phyloP scores from a whole-genome alignment of 2,797 vertebrate species.

The Ptychadena robeensis region DNA sequence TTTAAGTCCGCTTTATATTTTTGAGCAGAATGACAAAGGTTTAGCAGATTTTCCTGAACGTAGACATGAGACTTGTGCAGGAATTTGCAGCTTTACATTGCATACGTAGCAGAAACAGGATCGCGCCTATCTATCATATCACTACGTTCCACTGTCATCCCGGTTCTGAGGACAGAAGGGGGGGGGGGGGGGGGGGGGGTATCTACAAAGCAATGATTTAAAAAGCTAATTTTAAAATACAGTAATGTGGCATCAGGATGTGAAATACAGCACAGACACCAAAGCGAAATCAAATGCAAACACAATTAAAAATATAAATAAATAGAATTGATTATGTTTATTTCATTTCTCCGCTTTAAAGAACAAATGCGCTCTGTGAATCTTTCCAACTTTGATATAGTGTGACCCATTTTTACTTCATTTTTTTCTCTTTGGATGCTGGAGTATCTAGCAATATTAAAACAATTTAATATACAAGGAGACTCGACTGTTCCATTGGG shows the following conservation, averaged over 20 bases:
- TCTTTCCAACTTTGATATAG: conserved; percentile 15
- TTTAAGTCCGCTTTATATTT: background rate
- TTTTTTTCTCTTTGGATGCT: conserved; percentile 14
- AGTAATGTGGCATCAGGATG: conserved; percentile 1
- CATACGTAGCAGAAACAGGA: background rate
- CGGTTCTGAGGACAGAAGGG: background rate
- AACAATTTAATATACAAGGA: conserved; percentile 48
- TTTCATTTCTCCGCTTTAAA: conserved; percentile 38
- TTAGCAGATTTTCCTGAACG: conserved; percentile 15
- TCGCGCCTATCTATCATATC: conserved; percentile 14
- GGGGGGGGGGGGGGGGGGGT: background rate
- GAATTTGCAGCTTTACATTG: conserved; percentile 6
- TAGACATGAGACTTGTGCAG: background rate
- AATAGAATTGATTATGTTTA: conserved; percentile 50
- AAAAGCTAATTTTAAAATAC: conserved; percentile 47
- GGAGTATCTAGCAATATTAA: conserved; percentile 37
- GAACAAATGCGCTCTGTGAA: conserved; percentile 7
- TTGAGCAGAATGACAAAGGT: background rate
- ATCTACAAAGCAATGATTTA: conserved; percentile 42
- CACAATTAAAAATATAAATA: conserved; percentile 57
- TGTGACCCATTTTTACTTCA: conserved; percentile 49
- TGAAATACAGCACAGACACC: conserved; percentile 2
- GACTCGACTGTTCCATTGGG: conserved; percentile 18
- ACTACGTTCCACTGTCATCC: background rate
- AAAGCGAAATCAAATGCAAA: conserved; percentile 43